Base-by-base conservation (phyloP, 2,797 vertebrate genomes). In the Schizopygopsis malacanthus region DNA sequence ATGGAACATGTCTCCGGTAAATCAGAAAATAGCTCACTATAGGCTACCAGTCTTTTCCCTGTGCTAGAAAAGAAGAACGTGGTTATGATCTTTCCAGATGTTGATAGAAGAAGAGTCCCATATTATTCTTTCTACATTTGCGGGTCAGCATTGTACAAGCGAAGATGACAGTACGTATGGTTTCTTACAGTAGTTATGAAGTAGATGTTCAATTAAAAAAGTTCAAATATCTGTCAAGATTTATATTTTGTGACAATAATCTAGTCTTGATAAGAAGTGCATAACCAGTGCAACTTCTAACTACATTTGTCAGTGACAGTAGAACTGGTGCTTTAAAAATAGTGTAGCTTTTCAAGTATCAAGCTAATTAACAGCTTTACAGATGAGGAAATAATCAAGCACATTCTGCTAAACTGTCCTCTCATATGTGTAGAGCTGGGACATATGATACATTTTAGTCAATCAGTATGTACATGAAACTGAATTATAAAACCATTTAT, bases 1-100 rank as follows among this genome's bases (percentile, higher is more conserved):
- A 95, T 92, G 91, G 91, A 93, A 91, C 89, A 89, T 84, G 84
- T 88, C 89, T 92, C 92, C 92, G 92, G 91, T 94, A 94, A 95
- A 95, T 94, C 93, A 94, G 92, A 92, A 67, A 93, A 90, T 89
- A 84, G 86, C 79, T 86, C 52, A 86, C 33, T 86, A 72, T 65
- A 73, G 39, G 69, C n/a, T 63, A 63, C 82, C 65, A 61, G 56
- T 59, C 75, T 65, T 80, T 85, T 63, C 45, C 43, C 78, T 79
- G 73, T 73, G 72, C 73, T 82, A n/a, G 56, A 56, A 82, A 71
- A 56, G 9, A 71, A 73, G 11, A 59, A 67, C 41, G 16, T 7
- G 28, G 16, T 39, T 41, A 50, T 25, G n/a, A 47, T 75, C 54
- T 79, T 84, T 70, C 11, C 71, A 77, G 73, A 43, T 69, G n/a